These are phyloP conservation scores for Lymantria monacha DNA, from an alignment of 2,888 invertebrate genomes.

Conservation along the genomic window DNA sequence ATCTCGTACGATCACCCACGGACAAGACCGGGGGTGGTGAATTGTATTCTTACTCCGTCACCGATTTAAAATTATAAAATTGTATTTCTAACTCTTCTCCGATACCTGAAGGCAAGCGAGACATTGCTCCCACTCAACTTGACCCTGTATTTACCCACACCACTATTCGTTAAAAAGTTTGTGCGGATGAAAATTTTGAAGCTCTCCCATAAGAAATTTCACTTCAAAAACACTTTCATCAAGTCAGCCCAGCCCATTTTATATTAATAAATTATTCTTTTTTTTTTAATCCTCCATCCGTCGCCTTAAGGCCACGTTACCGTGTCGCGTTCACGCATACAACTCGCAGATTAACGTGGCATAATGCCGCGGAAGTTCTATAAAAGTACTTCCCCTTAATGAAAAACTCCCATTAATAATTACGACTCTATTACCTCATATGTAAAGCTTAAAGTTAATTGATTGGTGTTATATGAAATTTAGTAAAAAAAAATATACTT, in stretches of 20 bases:
- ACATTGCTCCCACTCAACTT: too few species aligned
- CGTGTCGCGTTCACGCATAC: slow-evolving; percentile 62
- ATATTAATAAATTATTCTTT: slow-evolving; percentile 33
- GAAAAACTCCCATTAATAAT: slow-evolving; percentile 46
- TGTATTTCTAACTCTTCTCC: too few species aligned
- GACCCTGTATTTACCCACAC: too few species aligned
- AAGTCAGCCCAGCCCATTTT: slow-evolving; percentile 23
- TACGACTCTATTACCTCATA: slow-evolving; percentile 40
- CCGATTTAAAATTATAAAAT: too few species aligned
- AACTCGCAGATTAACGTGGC: slow-evolving; percentile 61
- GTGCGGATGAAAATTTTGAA: too few species aligned
- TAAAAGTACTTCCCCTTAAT: slow-evolving; percentile 59
- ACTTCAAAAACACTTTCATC: too few species aligned
- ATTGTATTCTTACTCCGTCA: too few species aligned
- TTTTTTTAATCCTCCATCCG: slow-evolving; percentile 54
- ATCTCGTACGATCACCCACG: too few species aligned
- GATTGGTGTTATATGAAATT: slow-evolving; percentile 21
- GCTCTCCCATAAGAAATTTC: too few species aligned
- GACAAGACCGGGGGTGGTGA: too few species aligned
- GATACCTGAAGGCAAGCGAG: too few species aligned
- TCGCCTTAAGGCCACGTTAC: slow-evolving; percentile 53
- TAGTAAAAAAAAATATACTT: slow-evolving; percentile 26
- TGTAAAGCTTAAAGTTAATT: slow-evolving; percentile 35
- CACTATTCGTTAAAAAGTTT: too few species aligned
- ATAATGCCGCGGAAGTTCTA: slow-evolving; percentile 59